Evolutionary conservation across 2,888 invertebrate species (phyloP).

Genomic region (Eupsilia transversa): DNA sequence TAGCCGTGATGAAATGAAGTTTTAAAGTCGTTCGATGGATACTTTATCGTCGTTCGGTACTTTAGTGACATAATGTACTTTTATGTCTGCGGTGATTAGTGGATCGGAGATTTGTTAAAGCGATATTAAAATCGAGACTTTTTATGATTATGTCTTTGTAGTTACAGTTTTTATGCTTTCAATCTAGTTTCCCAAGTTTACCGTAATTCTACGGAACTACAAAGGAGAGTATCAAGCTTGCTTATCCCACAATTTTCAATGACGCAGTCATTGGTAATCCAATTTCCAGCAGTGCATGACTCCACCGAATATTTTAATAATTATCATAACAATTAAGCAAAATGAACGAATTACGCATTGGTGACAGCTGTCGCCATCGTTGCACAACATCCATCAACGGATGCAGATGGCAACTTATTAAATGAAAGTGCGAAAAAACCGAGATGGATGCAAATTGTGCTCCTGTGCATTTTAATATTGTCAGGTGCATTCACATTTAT

Average conservation of each 20-base stretch:
- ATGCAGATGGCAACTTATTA: conserved; percentile 44
- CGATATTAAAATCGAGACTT: conserved; percentile 28
- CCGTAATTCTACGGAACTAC: not conserved
- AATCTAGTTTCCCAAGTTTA: not conserved
- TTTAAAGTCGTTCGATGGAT: conserved; percentile 47
- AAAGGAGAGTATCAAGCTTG: not conserved
- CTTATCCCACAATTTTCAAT: not conserved
- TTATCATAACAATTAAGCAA: conserved; percentile 4
- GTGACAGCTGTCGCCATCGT: conserved; percentile 19
- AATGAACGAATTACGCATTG: conserved; percentile 15
- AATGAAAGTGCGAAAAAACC: conserved; percentile 41
- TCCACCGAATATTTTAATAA: not conserved
- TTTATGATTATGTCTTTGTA: not conserved
- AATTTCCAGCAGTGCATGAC: not conserved
- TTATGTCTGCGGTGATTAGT: conserved; percentile 33
- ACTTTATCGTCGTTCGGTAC: conserved; percentile 44
- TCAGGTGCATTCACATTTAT: not conserved
- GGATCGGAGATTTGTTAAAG: not conserved
- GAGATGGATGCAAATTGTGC: conserved; percentile 51
- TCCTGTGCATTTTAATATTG: conserved; percentile 23
- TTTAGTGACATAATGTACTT: conserved; percentile 22
- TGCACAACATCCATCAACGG: conserved; percentile 36
- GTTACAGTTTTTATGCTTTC: not conserved
- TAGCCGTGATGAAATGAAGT: conserved; percentile 49
- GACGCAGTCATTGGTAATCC: fast-evolving